Percentiles rank a stretch among this genome's conserved stretches.
Evolutionary conservation across 2,888 invertebrate species (phyloP).

Genomic region (Thymelicus lineola): DNA sequence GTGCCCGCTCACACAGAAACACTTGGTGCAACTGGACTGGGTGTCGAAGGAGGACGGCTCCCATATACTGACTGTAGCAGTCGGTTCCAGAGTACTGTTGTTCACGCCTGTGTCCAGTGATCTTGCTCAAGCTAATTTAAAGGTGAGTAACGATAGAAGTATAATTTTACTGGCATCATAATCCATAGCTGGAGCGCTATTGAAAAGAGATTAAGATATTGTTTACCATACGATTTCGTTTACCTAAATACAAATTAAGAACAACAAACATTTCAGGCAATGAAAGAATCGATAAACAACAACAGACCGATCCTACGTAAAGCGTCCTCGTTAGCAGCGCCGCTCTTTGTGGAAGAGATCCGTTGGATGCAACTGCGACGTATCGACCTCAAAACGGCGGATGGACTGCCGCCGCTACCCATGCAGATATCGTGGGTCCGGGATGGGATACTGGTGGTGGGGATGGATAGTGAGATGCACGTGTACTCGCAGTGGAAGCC

Average conservation of each 20-base stretch:
- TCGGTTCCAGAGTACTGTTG: slow-evolving; percentile 95
- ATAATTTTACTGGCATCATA: too few relatives aligned
- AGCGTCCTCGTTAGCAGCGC: slow-evolving; percentile 95
- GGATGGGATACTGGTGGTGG: slow-evolving; percentile 98
- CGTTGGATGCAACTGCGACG: slow-evolving; percentile 98
- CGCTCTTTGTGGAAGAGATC: slow-evolving; percentile 95
- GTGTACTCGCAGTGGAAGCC: slow-evolving; percentile 99
- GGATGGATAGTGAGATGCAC: slow-evolving; percentile 99
- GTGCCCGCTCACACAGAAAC: slow-evolving; percentile 95
- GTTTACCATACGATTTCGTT: too few relatives aligned
- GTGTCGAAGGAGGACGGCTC: slow-evolving; percentile 99
- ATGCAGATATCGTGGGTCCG: slow-evolving; percentile 99
- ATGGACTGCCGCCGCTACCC: slow-evolving; percentile 97
- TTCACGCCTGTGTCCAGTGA: slow-evolving; percentile 98
- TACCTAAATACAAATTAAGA: background rate
- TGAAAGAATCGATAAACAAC: slow-evolving; percentile 94
- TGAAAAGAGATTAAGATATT: too few relatives aligned
- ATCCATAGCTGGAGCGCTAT: too few relatives aligned
- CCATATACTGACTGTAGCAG: slow-evolving; percentile 98
- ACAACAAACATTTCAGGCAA: slow-evolving; percentile 78
- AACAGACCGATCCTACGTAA: slow-evolving; percentile 94
- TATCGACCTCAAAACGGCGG: slow-evolving; percentile 96
- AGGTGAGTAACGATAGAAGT: slow-evolving; percentile 64
- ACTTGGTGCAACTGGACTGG: slow-evolving; percentile 98
- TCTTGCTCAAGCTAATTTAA: slow-evolving; percentile 96